Evolutionary conservation across 2,888 invertebrate species (phyloP).

Genomic region (Pimpla rufipes): DNA sequence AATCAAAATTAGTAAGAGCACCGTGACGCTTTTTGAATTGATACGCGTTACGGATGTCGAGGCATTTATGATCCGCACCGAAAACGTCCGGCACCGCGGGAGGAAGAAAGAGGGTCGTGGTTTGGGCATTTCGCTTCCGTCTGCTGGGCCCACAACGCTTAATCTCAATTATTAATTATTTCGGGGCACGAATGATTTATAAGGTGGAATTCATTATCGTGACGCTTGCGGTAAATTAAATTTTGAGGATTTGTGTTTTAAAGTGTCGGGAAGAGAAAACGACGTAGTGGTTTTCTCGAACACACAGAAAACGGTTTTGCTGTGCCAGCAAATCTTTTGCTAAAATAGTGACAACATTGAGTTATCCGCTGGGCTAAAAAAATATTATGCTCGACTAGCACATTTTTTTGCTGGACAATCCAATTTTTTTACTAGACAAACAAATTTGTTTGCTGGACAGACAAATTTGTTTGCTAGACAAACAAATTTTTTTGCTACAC

Average conservation of each 20-base stretch:
- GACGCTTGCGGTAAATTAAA: conserved; percentile 15
- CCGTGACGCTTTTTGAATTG: conserved; percentile 1
- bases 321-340: too few species aligned
- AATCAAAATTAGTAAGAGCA: conserved; percentile 38
- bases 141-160: conserved; percentile 1
- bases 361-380: too few species aligned
- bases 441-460: too few species aligned
- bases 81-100: too few species aligned
- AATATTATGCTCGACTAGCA: too few species aligned
- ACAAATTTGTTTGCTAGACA: too few species aligned
- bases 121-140: not conserved
- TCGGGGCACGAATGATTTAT: not conserved
- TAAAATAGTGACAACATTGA: too few species aligned
- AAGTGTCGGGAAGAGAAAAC: conserved; percentile 9
- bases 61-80: conserved; percentile 3
- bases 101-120: not conserved
- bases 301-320: too few species aligned
- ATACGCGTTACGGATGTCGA: conserved; percentile 18
- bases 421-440: too few species aligned
- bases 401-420: too few species aligned
- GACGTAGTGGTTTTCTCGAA: too few species aligned
- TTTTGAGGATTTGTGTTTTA: conserved; percentile 28
- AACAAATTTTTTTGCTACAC: too few species aligned
- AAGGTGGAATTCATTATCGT: conserved; percentile 21
- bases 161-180: conserved; percentile 22